Evolutionary conservation across 2,113 vertebrate genomes (phyloP).

Genomic region (Apistogramma diplotaenia): DNA sequence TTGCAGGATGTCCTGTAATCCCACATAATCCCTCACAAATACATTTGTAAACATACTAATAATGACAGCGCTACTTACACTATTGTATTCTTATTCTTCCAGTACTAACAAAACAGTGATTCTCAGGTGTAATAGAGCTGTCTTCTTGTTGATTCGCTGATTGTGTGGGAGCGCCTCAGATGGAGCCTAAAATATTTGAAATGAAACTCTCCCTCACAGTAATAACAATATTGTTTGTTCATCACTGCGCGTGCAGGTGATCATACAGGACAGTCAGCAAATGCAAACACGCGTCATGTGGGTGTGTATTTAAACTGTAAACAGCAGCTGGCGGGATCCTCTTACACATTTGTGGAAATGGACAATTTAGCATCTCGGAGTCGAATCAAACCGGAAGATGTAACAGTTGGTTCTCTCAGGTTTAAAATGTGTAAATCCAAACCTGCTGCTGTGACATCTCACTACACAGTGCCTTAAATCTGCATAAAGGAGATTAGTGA

Average conservation of each 20-base stretch:
- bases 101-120: not conserved
- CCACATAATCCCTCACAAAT: conserved; percentile 20
- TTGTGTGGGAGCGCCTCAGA: not conserved
- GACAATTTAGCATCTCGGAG: not conserved
- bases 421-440: not conserved
- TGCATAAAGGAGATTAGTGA: not conserved
- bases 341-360: not conserved
- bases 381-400: not conserved
- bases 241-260: conserved; percentile 6
- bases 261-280: conserved; percentile 2
- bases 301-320: conserved; percentile 4
- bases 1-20: conserved; percentile 16
- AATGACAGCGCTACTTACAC: not conserved
- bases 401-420: not conserved
- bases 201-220: not conserved
- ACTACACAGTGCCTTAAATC: not conserved
- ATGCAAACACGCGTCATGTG: not conserved
- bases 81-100: not conserved
- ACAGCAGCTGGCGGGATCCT: conserved; percentile 16
- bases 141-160: not conserved
- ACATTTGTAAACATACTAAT: not conserved
- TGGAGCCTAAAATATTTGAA: not conserved
- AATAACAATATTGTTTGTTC: not conserved
- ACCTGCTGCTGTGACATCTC: not conserved
- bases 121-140: not conserved